Evolutionary conservation across 2,113 vertebrate species (phyloP), one percentile per base, ranked within the genome.

Genomic region (Catagonus wagneri): DNA sequence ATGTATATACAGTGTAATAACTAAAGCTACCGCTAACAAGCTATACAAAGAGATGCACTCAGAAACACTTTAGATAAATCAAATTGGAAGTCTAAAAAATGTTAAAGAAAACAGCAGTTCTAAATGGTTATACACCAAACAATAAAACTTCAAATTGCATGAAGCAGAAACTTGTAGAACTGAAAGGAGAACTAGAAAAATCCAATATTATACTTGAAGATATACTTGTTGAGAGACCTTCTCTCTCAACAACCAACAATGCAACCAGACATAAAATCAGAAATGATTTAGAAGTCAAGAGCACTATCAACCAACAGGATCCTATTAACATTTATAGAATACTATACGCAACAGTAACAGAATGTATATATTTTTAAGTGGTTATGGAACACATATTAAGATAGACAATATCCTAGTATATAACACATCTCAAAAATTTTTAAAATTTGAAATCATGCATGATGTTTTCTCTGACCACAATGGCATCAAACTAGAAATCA

Each of bases 141-240:
- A 34, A 84, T 10, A 12, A 79, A 72, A 44, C 20, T 86, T 85
- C 39, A 81, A 88, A 68, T 68, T 52, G 83, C 20, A 29, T 83
- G 34, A 66, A 36, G 13, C 14, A 87, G 76, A 88, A 93, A 34
- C 6, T 39, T 72, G 3, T 34, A 44, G 19, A 84, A 56, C 58
- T 39, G 39, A 52, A 71, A 36, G 23, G 32, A 92, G 78, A 92
- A 95, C 76, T 23, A 87, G 50, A 58, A 66, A 92, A 66, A 74
- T 60, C 52, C 50, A 32, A 13, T 74, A 14, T 60, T 75, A 83
- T 63, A 60, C 52, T 78, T 36, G 36, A 22, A 63, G 39, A n/a
- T 16, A 83, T 90, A n/a, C n/a, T n/a, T n/a, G n/a, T n/a, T n/a
- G n/a, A n/a, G n/a, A n/a, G n/a, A n/a, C 27, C 22, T 50, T 6